These are phyloP conservation scores for Hartigia nigra DNA, from an alignment of 2,888 invertebrate species.

Conservation along the genomic window DNA sequence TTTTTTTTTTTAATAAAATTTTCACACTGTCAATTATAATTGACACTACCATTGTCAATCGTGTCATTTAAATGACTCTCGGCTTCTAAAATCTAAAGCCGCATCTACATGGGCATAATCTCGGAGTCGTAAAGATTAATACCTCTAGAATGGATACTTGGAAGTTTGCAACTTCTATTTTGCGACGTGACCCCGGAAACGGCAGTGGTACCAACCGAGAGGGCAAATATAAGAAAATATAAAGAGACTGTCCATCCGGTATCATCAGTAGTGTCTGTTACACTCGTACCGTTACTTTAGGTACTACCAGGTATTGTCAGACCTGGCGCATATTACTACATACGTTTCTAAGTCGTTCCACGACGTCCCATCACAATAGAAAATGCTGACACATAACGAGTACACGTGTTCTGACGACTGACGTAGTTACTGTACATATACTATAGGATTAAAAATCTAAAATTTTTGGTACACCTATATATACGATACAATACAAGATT, in stretches of 20 bases:
- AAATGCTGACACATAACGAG: conserved; percentile 26
- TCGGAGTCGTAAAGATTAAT: not conserved
- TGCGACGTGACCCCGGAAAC: conserved; percentile 63
- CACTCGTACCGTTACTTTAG: conserved; percentile 34
- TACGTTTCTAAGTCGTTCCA: conserved; percentile 29
- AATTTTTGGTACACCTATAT: not conserved
- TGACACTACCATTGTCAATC: too few species aligned
- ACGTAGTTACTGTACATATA: not conserved
- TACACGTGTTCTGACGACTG: not conserved
- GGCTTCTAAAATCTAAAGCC: not conserved
- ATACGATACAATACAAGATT: not conserved
- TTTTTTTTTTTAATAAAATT: too few species aligned
- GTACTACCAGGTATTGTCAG: conserved; percentile 41
- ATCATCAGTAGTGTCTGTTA: not conserved
- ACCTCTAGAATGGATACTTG: conserved; percentile 44
- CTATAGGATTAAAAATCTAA: not conserved
- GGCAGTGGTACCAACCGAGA: conserved; percentile 20
- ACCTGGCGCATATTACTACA: conserved; percentile 35
- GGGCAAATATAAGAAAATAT: not conserved
- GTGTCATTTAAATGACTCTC: not conserved
- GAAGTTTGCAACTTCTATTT: conserved; percentile 58
- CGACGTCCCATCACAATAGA: conserved; percentile 30
- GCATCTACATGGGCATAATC: not conserved
- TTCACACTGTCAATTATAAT: too few species aligned
- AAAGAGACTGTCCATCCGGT: not conserved